phyloP scores from a whole-genome alignment of 2,888 invertebrate species.

The Tinea pellionella region DNA sequence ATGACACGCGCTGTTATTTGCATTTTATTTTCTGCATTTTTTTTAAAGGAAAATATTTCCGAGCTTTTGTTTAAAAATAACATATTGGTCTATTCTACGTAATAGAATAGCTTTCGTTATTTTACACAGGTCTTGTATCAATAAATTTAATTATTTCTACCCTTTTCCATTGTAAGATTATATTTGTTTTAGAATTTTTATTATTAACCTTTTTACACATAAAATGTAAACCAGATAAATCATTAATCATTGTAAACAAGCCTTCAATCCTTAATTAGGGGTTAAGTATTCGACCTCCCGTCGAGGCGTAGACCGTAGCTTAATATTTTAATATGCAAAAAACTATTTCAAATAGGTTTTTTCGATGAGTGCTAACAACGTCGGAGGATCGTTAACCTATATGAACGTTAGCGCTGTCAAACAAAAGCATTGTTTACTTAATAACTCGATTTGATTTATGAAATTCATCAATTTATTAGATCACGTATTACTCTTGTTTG shows the following conservation, averaged over 20 bases:
- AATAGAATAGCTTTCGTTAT: background rate
- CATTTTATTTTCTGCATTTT: background rate
- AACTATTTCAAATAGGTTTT: background rate
- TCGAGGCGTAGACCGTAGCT: background rate
- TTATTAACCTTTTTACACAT: background rate
- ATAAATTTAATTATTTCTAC: background rate
- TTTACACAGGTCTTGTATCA: background rate
- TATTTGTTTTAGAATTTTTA: background rate
- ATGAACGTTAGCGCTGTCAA: constrained; percentile 44
- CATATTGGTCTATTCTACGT: background rate
- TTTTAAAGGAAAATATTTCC: background rate
- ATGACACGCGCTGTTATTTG: background rate
- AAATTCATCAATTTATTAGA: background rate
- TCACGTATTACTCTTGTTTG: background rate
- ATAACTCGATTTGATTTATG: constrained; percentile 46
- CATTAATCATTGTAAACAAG: constrained; percentile 16
- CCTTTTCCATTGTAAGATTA: background rate
- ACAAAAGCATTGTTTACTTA: constrained; percentile 49
- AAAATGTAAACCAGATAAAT: background rate
- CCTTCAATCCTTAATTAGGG: constrained; percentile 36
- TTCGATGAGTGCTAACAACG: background rate
- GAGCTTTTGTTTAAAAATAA: background rate
- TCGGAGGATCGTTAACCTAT: constrained; percentile 30
- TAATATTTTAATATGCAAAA: constrained; percentile 1
- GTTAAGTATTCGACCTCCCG: constrained; percentile 34